These are phyloP conservation scores for Boulengerochromis microlepis DNA, from an alignment of 2,113 vertebrate species.

Conservation along the genomic window DNA sequence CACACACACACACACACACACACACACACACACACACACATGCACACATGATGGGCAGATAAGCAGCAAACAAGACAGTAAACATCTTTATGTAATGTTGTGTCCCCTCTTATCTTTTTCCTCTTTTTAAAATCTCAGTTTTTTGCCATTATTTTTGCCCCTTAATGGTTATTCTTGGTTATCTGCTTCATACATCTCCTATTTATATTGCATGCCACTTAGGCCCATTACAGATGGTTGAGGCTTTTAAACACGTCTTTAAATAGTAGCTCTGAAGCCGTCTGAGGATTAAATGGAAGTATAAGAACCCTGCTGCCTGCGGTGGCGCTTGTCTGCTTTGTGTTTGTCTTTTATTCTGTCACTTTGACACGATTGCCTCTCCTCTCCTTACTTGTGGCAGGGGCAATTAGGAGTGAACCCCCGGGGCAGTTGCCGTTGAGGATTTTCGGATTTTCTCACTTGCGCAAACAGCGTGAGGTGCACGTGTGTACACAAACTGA, in stretches of 20 bases:
- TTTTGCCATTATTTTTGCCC: background rate
- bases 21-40: background rate
- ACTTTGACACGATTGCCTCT: conserved; percentile 20
- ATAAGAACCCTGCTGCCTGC: background rate
- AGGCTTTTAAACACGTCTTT: conserved; percentile 29
- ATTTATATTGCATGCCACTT: background rate
- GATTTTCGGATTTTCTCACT: conserved; percentile 12
- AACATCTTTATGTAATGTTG: background rate
- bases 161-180: conserved; percentile 11
- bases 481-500: background rate
- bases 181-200: background rate
- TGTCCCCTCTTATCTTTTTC: background rate
- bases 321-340: background rate
- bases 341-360: conserved; percentile 30
- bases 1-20: no score
- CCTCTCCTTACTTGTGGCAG: background rate
- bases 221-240: conserved; percentile 9
- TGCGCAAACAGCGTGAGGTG: conserved; percentile 2
- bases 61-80: background rate
- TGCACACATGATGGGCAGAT: background rate
- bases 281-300: conserved; percentile 26
- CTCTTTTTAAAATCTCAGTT: background rate
- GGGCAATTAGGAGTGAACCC: conserved; percentile 36
- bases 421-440: conserved; percentile 2
- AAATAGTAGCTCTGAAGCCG: conserved; percentile 12